phyloP scores from a whole-genome alignment of 2,888 invertebrate species.

The Folsomia manolachei region DNA sequence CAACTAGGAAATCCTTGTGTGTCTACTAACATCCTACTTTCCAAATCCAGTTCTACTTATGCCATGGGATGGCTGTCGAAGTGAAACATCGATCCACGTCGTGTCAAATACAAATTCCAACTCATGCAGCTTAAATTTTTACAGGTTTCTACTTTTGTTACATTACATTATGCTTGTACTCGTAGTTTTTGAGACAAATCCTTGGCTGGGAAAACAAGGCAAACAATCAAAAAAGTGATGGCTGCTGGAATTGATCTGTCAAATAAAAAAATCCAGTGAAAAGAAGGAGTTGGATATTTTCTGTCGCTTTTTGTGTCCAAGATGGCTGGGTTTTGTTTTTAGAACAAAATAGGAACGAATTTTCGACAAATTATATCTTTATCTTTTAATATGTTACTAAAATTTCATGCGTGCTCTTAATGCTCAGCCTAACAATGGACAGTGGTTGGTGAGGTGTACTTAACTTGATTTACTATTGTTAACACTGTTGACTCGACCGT shows the following conservation, averaged over 20 bases:
- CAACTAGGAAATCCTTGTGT: background rate
- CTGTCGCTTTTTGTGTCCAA: background rate
- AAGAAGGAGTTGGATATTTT: background rate
- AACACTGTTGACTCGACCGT: too few relatives aligned
- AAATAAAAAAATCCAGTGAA: too few relatives aligned
- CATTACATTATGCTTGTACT: too few relatives aligned
- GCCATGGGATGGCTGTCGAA: background rate
- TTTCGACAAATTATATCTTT: too few relatives aligned
- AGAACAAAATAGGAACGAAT: too few relatives aligned
- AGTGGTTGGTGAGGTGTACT: too few relatives aligned
- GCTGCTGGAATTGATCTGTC: conserved; percentile 15
- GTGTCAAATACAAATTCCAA: conserved; percentile 3
- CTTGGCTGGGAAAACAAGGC: conserved; percentile 2
- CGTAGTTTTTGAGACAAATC: conserved; percentile 1
- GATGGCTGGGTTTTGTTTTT: background rate
- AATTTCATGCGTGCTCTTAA: too few relatives aligned
- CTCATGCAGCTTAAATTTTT: conserved; percentile 6
- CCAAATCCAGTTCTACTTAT: background rate
- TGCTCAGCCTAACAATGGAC: too few relatives aligned
- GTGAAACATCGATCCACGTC: conserved; percentile 12
- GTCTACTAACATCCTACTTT: too few relatives aligned
- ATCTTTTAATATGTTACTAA: too few relatives aligned
- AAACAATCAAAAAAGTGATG: conserved; percentile 19
- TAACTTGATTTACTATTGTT: too few relatives aligned
- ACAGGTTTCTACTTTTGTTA: background rate